Base-by-base conservation (phyloP, 2,113 vertebrate species). In the Eonycteris spelaea region DNA sequence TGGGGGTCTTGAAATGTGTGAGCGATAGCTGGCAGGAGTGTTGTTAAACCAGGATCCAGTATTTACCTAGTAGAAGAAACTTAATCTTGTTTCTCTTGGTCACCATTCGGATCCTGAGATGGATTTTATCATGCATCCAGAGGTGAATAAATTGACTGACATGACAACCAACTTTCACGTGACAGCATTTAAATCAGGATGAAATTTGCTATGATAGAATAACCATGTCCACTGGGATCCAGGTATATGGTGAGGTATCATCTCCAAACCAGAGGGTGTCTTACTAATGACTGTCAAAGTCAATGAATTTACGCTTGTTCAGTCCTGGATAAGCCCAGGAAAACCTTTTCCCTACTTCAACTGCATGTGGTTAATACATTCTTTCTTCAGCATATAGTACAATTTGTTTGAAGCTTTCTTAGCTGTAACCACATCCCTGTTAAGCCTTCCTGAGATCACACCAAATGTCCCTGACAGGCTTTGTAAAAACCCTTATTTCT, bases 361-460 rank as follows among this genome's bases (percentile, higher is more conserved):
- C 35, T 35, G 30, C 33, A 33, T 55, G 59, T 90, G 82, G 78
- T 75, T 65, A 65, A 92, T 33, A 24, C 43, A 19, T 68, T 82
- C 61, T 90, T 93, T 90, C 53, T 61, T 93, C 51, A 40, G 19
- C 7, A 28, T 73, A 2, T 38, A 82, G 48, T 73, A 22, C 68
- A 94, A 75, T 82, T 83, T 93, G 86, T 88, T 93, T 82, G 68
- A 61, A 77, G 26, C 38, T 84, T 93, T 91, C 84, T 92, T 35
- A 90, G 51, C 51, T 82, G 4, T 77, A 74, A 65, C 95, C 78
- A 53, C 70, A 67, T 75, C 77, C 61, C 51, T 77, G 10, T 70
- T 82, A 74, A 82, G n/a, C 45, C 18, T 79, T 95, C 63, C 53
- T 79, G 43, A 63, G 83, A 86, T 95, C 71, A 73, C 59, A 84